Base-by-base conservation (phyloP, 92 coral and sea anemone species). In the Blastomussa wellsi region DNA sequence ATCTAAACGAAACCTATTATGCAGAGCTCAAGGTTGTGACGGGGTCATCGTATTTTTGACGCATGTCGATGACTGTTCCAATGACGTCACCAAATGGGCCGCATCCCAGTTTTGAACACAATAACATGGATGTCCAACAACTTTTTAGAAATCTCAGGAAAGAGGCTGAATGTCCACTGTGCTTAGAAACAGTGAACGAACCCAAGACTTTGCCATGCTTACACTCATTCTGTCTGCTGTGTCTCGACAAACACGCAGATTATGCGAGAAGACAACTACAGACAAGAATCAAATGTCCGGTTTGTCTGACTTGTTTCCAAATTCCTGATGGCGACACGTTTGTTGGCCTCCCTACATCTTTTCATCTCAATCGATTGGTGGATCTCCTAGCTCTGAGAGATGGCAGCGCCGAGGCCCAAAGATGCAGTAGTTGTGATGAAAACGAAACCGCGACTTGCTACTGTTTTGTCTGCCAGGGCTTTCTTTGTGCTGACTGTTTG, bases 341-440 rank as follows among this genome's bases (percentile, higher is more conserved):
- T 44, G 47, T 12, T 20, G 20, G 59, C 36, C 60, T 79, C 13
- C 83, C 83, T 24, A 22, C 83, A 37, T 62, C 83, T 37, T 79
- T 79, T n/a, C 64, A 62, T 79, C 83, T 79, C 83, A 79, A 79
- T 44, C 83, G 53, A 36, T 44, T 79, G 72, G 72, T 79, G 32
- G 83, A 79, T 79, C 33, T 79, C 32, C 55, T 79, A 15, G 74
- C 83, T n/a, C 83, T 60, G 48, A 55, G 37, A 79, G 74, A 79
- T 55, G 83, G 53, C 74, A 79, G 36, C 72, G 28, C 83, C 60
- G 73, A 79, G 37, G 72, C 71, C 35, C 83, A 79, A n/a, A 79
- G 29, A 65, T 79, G 83, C 73, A 62, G 55, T 52, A 79, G 72
- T 62, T 79, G 83, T 37, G 83, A 79, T 7, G 83, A 79, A 60